phyloP scores from a whole-genome alignment of 2,797 vertebrate species.

The Anguilla obscura region DNA sequence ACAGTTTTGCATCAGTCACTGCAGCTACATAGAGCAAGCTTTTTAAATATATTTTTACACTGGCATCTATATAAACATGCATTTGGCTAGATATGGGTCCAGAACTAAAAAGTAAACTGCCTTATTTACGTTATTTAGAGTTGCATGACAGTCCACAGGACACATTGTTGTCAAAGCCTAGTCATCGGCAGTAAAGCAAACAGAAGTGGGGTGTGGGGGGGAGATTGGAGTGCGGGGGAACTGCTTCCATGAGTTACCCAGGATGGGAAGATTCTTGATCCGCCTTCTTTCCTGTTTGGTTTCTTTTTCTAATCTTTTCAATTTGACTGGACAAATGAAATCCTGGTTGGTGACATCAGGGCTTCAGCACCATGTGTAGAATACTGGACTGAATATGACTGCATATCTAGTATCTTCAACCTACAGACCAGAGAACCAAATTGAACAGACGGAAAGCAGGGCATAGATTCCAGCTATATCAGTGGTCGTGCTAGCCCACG shows the following conservation, averaged over 20 bases:
- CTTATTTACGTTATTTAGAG: slow-evolving; percentile 73
- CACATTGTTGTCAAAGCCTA: slow-evolving; percentile 47
- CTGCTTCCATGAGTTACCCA: slow-evolving; percentile 76
- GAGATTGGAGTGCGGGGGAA: slow-evolving; percentile 64
- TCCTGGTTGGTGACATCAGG: slow-evolving; percentile 79
- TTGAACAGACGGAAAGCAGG: not conserved
- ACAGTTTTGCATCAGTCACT: slow-evolving; percentile 81
- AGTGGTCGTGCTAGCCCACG: not conserved
- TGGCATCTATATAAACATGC: slow-evolving; percentile 71
- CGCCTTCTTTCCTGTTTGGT: slow-evolving; percentile 50
- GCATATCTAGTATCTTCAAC: slow-evolving; percentile 81
- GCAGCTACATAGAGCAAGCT: slow-evolving; percentile 83
- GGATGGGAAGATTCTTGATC: slow-evolving; percentile 57
- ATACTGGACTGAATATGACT: slow-evolving; percentile 75
- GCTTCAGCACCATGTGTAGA: slow-evolving; percentile 82
- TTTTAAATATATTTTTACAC: slow-evolving; percentile 62
- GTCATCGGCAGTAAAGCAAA: slow-evolving; percentile 70
- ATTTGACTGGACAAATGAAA: slow-evolving; percentile 43
- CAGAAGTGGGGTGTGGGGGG: slow-evolving; percentile 63
- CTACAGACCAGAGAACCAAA: slow-evolving; percentile 49
- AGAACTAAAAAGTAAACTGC: slow-evolving; percentile 63
- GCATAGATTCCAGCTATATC: not conserved
- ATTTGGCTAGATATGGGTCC: slow-evolving; percentile 80
- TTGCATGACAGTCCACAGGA: slow-evolving; percentile 83
- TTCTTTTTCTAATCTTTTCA: not conserved